Conservation (phyloP, 2,113 vertebrate species). For the Pelecanoides urinatrix region DNA sequence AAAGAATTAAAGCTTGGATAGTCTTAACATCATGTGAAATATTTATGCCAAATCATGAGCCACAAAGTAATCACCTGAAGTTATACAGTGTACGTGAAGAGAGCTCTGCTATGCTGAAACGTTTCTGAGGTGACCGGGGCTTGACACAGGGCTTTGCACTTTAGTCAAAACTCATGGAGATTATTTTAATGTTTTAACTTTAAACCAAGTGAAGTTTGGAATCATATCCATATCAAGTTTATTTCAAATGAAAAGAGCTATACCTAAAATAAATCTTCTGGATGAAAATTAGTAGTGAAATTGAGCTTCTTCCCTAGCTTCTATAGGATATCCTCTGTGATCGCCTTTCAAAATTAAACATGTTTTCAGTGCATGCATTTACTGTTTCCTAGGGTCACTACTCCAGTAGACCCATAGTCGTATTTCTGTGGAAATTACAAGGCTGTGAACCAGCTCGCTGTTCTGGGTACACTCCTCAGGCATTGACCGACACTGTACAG, state of each 20-base stretch:
- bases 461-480: background rate
- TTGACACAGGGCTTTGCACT: background rate
- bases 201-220: background rate
- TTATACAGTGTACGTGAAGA: background rate
- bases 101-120: background rate
- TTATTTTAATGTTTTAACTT: background rate
- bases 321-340: background rate
- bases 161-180: background rate
- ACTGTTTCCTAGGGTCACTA: background rate
- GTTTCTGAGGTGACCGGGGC: background rate
- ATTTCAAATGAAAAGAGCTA: background rate
- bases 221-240: background rate
- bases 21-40: background rate
- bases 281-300: background rate
- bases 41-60: constrained; percentile 23
- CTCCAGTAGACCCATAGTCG: background rate
- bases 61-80: background rate
- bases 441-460: background rate
- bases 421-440: background rate
- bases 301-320: background rate
- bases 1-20: background rate
- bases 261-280: background rate
- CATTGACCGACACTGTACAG: background rate
- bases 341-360: background rate
- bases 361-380: background rate